Evolutionary conservation across 2,113 vertebrate genomes (phyloP).

Genomic region (Nerophis lumbriciformis): DNA sequence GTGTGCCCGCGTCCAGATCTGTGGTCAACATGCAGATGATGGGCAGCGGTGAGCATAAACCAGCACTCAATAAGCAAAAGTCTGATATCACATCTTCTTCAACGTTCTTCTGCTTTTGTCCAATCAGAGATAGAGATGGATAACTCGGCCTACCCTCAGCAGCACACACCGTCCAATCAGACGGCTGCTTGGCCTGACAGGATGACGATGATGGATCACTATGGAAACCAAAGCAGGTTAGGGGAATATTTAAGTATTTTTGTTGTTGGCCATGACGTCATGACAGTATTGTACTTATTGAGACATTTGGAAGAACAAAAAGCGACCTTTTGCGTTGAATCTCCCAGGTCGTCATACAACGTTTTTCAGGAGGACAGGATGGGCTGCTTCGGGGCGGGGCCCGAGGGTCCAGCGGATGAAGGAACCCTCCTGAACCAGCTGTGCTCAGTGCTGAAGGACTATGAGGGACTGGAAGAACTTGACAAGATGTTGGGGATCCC

Average conservation of each 20-base stretch:
- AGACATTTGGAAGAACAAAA: too few relatives aligned
- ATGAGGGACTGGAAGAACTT: constrained; percentile 94
- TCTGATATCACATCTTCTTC: background rate
- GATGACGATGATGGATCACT: constrained; percentile 87
- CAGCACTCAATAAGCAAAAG: background rate
- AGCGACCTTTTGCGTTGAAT: background rate
- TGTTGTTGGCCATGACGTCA: background rate
- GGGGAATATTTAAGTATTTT: background rate
- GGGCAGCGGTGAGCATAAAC: constrained; percentile 76
- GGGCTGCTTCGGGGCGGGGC: constrained; percentile 76
- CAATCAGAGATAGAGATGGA: constrained; percentile 82
- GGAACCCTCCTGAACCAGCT: constrained; percentile 91
- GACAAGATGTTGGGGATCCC: constrained; percentile 94
- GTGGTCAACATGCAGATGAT: constrained; percentile 86
- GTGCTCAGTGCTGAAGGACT: constrained; percentile 87
- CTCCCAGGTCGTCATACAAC: constrained; percentile 76
- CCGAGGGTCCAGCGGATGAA: constrained; percentile 83
- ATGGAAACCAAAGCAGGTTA: constrained; percentile 85
- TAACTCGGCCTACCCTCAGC: constrained; percentile 82
- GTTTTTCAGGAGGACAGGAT: constrained; percentile 80
- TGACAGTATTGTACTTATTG: background rate
- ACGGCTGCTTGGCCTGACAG: constrained; percentile 92
- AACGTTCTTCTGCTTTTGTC: background rate
- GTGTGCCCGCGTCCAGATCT: constrained; percentile 77
- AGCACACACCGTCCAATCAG: constrained; percentile 91